Conservation (phyloP, 2,888 invertebrate genomes). For the Lycia hirtaria region DNA sequence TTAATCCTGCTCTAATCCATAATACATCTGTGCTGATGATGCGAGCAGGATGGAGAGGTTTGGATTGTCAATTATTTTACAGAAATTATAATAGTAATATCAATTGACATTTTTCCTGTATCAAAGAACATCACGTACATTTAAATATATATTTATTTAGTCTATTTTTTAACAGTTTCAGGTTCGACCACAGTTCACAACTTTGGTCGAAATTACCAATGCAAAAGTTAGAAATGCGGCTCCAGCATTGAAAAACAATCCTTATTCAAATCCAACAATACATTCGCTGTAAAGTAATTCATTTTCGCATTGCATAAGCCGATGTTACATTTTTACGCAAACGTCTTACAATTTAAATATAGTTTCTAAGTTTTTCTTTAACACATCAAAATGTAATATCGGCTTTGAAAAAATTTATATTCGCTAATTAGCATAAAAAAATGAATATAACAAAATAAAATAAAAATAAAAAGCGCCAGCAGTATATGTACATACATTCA, state of each 20-base stretch:
- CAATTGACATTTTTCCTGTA: too few species aligned
- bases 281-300: not conserved
- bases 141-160: too few species aligned
- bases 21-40: too few species aligned
- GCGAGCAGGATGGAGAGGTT: too few species aligned
- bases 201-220: too few species aligned
- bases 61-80: too few species aligned
- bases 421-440: not conserved
- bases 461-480: not conserved
- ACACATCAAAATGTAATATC: not conserved
- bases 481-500: not conserved
- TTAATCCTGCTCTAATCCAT: too few species aligned
- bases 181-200: too few species aligned
- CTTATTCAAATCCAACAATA: not conserved
- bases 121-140: too few species aligned
- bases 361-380: not conserved
- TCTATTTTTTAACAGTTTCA: too few species aligned
- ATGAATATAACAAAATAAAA: not conserved
- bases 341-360: not conserved
- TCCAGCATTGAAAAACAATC: not conserved
- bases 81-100: too few species aligned
- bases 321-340: not conserved
- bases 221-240: not conserved
- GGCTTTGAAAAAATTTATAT: not conserved
- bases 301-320: not conserved